Evolutionary conservation across 2,888 invertebrate genomes (phyloP), one percentile per base, ranked within the genome.

Genomic region (Leuctra nigra): DNA sequence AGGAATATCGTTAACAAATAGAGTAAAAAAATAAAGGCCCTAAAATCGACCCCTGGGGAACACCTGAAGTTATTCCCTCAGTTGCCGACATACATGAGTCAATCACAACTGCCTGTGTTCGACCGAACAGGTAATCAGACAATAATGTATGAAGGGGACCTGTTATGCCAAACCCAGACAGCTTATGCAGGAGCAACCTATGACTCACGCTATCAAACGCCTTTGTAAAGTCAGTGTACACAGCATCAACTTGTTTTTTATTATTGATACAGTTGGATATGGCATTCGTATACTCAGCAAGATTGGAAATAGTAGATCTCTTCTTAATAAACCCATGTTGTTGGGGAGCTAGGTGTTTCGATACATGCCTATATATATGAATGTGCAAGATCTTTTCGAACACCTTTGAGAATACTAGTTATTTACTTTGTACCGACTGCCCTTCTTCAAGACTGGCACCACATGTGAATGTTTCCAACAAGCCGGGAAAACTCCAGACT

Each of bases 161-260:
- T 16, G 16, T 6, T 2, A 48, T 25, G n/a, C 25, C 25, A 14
- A 16, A 48, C 4, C 29, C 48, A 16, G 25, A 9, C 9, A 48
- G 25, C 29, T 48, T 48, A 11, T 25, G 29, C 7, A 48, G 13
- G 4, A 48, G 48, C 9, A 48, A 33, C 4, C 9, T 48, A n/a
- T n/a, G 48, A 16, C 29, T 14, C 9, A 48, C 48, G 13, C 14
- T n/a, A 16, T 48, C 48, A 16, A 48, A 48, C 2, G 48, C 48
- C 18, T 48, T 48, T 9, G 18, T 14, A 14, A 48, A 48, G 16
- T 48, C 48, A n/a, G 48, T 48, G 33, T 48, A 48, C n/a, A 48
- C 25, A 7, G 48, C n/a, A 16, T 48, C 48, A 3, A 48, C 48
- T 29, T 48, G 48, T 18, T 14, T 25, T 16, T 29, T 29, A n/a